Conservation (phyloP, 1,140 invertebrate genomes). For the Pollicipes pollicipes region DNA sequence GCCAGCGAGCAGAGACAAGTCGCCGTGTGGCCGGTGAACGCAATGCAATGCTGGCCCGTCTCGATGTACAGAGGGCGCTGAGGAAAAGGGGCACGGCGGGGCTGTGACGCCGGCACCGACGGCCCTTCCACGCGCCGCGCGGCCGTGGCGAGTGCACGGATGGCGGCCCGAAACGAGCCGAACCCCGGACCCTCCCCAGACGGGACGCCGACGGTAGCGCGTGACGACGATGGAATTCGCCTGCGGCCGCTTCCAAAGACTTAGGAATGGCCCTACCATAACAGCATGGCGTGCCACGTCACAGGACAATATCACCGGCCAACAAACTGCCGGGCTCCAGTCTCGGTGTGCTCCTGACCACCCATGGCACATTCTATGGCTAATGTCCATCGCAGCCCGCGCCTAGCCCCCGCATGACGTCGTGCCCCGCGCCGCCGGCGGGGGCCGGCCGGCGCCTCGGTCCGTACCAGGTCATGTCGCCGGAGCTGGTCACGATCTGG, state of each 20-base stretch:
- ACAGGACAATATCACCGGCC: too few relatives aligned
- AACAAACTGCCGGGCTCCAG: too few relatives aligned
- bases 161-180: not conserved
- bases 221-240: too few relatives aligned
- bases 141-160: not conserved
- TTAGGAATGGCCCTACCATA: too few relatives aligned
- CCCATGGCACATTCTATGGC: too few relatives aligned
- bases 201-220: too few relatives aligned
- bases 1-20: constrained; percentile 91
- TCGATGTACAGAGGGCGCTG: constrained; percentile 96
- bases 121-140: not conserved
- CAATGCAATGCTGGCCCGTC: constrained; percentile 90
- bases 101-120: not conserved
- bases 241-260: too few relatives aligned
- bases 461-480: constrained; percentile 89
- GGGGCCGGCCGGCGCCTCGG: not conserved
- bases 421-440: too few relatives aligned
- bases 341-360: too few relatives aligned
- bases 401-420: too few relatives aligned
- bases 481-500: constrained; percentile 95
- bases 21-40: constrained; percentile 92
- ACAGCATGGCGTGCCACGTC: too few relatives aligned
- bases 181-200: not conserved
- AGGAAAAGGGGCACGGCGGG: constrained; percentile 25
- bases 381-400: too few relatives aligned